These are phyloP conservation scores for Isaurus tuberculatus DNA, from an alignment of 92 coral and sea anemone genomes.

Conservation along the genomic window DNA sequence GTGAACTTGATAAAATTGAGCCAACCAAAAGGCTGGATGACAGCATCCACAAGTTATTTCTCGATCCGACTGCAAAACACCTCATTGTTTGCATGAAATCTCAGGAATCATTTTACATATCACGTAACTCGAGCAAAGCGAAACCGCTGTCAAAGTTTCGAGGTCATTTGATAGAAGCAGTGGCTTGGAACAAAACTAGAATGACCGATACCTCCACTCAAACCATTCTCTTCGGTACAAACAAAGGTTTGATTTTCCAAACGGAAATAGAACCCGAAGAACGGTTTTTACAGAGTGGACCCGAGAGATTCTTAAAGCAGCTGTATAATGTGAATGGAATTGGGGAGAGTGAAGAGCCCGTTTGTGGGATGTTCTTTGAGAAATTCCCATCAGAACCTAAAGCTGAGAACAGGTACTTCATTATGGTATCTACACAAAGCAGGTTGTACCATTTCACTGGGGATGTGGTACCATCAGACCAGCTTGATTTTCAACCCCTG, in stretches of 20 bases:
- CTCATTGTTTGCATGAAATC: slow-evolving; percentile 89
- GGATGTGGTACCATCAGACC: slow-evolving; percentile 79
- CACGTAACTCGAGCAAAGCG: slow-evolving; percentile 91
- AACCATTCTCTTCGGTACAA: slow-evolving; percentile 92
- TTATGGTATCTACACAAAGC: slow-evolving; percentile 96
- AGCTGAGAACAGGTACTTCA: slow-evolving; percentile 81
- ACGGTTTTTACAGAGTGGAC: slow-evolving; percentile 90
- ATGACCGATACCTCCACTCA: slow-evolving; percentile 91
- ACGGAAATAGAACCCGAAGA: slow-evolving; percentile 97
- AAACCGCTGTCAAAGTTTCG: slow-evolving; percentile 82
- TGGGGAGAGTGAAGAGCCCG: slow-evolving; percentile 81
- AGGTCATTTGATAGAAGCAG: slow-evolving; percentile 93
- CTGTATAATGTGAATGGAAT: slow-evolving; percentile 86
- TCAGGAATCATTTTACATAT: slow-evolving; percentile 85
- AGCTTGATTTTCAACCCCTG: slow-evolving; percentile 82
- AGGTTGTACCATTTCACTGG: slow-evolving; percentile 95
- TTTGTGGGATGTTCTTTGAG: slow-evolving; percentile 95
- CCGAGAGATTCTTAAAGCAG: slow-evolving; percentile 91
- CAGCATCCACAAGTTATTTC: slow-evolving; percentile 81
- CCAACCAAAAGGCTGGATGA: slow-evolving; percentile 87
- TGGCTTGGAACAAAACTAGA: slow-evolving; percentile 97
- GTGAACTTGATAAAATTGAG: slow-evolving; percentile 91
- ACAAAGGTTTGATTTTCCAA: slow-evolving; percentile 89
- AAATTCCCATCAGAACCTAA: slow-evolving; percentile 82
- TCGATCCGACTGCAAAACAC: slow-evolving; percentile 96